Evolutionary conservation across 2,888 invertebrate species (phyloP), one percentile per base, ranked within the genome.

Genomic region (Pandemis cinnamomeana): DNA sequence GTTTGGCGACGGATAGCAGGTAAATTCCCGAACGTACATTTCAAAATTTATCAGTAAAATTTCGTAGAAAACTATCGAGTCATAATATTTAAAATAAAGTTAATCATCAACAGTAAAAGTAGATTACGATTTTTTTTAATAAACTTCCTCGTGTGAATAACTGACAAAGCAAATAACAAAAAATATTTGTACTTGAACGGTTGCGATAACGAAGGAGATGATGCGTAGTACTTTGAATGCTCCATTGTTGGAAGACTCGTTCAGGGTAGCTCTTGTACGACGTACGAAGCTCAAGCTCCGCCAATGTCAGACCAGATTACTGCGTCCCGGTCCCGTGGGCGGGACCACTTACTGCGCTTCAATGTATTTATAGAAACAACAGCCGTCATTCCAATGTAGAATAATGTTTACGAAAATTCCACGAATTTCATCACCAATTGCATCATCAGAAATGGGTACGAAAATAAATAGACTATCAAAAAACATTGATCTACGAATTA

Each of bases 221-320:
- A 27, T 58, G 51, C 53, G 67, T 42, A 66, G 66, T 66, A 66
- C 15, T 44, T 15, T 68, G 44, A 44, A 58, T 44, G 67, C 41
- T 58, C 67, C 58, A 58, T 44, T 68, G 67, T 68, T 44, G 58
- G 20, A 66, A 46, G 10, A 44, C n/a, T 7, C 13, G 53, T 67
- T 67, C 67, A 64, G 48, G 64, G 46, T 64, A 27, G 48, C 64
- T 46, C 64, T 64, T 27, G 5, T 27, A 48, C 27, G 13, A 63
- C 46, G 46, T 20, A 27, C 13, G n/a, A 36, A 36, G 27, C 27
- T 48, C 20, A 8, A 64, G 27, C 64, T 48, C n/a, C 27, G 42
- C 67, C 67, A 67, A 67, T 67, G 67, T 67, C 67, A 67, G 53
- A 67, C 51, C 36, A 42, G 67, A 55, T 68, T 68, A 58, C 67